Evolutionary conservation across 2,888 invertebrate species (phyloP), one percentile per base, ranked within the genome.

Genomic region (Anaspis maculata): DNA sequence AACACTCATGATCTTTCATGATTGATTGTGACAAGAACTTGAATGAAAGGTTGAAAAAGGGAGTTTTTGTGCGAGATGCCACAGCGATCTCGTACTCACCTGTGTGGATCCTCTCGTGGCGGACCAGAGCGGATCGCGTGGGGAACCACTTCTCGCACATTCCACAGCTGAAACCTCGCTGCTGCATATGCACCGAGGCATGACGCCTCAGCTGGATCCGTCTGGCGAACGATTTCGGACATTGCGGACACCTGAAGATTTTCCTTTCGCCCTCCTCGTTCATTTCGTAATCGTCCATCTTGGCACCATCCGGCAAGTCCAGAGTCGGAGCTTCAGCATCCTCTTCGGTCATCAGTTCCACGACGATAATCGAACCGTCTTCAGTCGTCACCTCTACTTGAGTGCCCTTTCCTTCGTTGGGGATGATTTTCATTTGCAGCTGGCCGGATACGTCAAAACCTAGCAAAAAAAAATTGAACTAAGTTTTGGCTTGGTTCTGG

Each of bases 51-150:
- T n/a, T n/a, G n/a, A n/a, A n/a, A n/a, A n/a, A n/a, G n/a, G n/a
- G n/a, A n/a, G n/a, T n/a, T n/a, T n/a, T n/a, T n/a, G n/a, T n/a
- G n/a, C n/a, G n/a, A n/a, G n/a, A n/a, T n/a, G n/a, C n/a, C n/a
- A n/a, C n/a, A n/a, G n/a, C n/a, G n/a, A n/a, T n/a, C n/a, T n/a
- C n/a, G n/a, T n/a, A n/a, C n/a, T n/a, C n/a, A 41, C 78, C 79
- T 1, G 77, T 76, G 62, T 84, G 84, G 30, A 76, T 76, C 34
- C 80, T 71, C 62, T 71, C 71, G 60, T 85, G 84, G 1, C 84
- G 72, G 23, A 73, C 70, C 15, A 82, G 65, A n/a, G 79, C 79
- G 34, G 78, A 74, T 46, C 71, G 61, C 2, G 80, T 77, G 6
- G 80, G 77, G 54, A 83, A 74, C 68, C 73, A 74, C 59, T 79